These are phyloP conservation scores for Metridium senile DNA, from an alignment of 92 coral and sea anemone species.

Conservation along the genomic window DNA sequence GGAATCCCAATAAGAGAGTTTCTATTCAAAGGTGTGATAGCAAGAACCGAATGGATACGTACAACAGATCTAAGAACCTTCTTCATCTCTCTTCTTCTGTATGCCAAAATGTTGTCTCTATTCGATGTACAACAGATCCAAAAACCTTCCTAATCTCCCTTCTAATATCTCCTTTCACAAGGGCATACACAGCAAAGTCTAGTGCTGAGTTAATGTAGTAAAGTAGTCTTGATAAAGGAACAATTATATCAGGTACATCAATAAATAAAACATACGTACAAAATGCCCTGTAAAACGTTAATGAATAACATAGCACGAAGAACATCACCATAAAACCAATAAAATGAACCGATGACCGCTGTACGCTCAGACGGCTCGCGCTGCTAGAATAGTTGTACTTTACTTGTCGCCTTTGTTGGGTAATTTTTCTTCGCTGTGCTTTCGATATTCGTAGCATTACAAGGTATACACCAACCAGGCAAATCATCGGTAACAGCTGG, in stretches of 20 bases:
- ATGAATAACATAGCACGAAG: slow-evolving; percentile 27
- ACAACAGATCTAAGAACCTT: too few species aligned
- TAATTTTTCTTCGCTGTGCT: slow-evolving; percentile 11
- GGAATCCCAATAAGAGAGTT: too few species aligned
- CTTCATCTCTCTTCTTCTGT: too few species aligned
- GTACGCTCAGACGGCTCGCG: neutral
- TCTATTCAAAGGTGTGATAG: too few species aligned
- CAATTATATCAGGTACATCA: slow-evolving; percentile 8
- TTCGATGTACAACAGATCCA: neutral
- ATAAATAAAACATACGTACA: slow-evolving; percentile 5
- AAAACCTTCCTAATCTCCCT: slow-evolving; percentile 1
- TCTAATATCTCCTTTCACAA: slow-evolving; percentile 16
- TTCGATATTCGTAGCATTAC: slow-evolving; percentile 12
- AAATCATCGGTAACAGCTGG: slow-evolving; percentile 12
- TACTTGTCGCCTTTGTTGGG: slow-evolving; percentile 13
- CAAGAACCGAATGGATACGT: too few species aligned
- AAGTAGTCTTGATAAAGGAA: slow-evolving; percentile 14
- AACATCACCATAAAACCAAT: slow-evolving; percentile 13
- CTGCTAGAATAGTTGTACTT: slow-evolving; percentile 8
- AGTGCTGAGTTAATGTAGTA: slow-evolving; percentile 30
- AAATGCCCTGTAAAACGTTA: slow-evolving; percentile 14
- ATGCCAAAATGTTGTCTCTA: too few species aligned
- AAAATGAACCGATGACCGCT: slow-evolving; percentile 12
- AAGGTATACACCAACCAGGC: slow-evolving; percentile 2
- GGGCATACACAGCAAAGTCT: slow-evolving; percentile 24